Conservation (phyloP, 1,140 invertebrate species). For the Anastrepha obliqua region DNA sequence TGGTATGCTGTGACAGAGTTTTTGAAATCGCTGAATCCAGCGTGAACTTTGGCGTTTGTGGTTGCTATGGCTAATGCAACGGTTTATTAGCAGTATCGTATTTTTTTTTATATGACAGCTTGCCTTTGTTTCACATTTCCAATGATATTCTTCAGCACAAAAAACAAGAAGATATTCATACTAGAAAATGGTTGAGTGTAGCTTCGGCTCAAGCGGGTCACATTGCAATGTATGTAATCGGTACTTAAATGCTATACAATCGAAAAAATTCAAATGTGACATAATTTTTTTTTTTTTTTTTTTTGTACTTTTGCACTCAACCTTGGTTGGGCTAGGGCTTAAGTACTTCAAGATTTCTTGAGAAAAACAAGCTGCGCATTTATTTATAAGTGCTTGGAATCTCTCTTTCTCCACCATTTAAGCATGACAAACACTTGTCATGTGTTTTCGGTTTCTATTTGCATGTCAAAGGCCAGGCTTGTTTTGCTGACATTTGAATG, state of each 20-base stretch:
- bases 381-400: slow-evolving; percentile 31
- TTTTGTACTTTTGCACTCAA: background rate
- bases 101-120: background rate
- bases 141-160: background rate
- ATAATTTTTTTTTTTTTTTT: background rate
- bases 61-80: background rate
- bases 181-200: too few species aligned
- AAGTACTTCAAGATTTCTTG: slow-evolving; percentile 14
- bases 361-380: background rate
- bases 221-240: too few species aligned
- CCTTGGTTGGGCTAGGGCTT: background rate
- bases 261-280: too few species aligned
- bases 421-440: background rate
- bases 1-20: background rate
- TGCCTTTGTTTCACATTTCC: background rate
- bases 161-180: background rate
- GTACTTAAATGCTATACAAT: too few species aligned
- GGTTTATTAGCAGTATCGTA: background rate
- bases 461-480: slow-evolving; percentile 30
- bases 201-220: too few species aligned
- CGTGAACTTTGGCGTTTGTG: background rate
- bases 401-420: background rate
- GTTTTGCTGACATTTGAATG: background rate
- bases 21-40: background rate
- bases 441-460: background rate